Conservation (phyloP, 1,140 invertebrate species). For the Dysdera silvatica region DNA sequence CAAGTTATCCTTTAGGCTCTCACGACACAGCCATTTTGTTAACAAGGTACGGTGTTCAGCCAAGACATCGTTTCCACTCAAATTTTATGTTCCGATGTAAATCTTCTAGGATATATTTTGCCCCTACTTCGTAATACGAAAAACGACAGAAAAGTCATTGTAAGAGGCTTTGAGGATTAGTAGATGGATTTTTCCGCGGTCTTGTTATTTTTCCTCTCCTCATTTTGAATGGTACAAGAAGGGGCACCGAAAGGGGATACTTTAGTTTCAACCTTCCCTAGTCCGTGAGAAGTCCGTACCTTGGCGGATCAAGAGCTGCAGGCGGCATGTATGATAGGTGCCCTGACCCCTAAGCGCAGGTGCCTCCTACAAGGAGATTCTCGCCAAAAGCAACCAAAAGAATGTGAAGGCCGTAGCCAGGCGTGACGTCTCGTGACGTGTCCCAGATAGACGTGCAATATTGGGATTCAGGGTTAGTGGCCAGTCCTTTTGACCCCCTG, state of each 20-base stretch:
- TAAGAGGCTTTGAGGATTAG: background rate
- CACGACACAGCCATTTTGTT: constrained; percentile 66
- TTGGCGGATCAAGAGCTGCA: background rate
- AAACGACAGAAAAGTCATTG: background rate
- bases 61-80: background rate
- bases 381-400: background rate
- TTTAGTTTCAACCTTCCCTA: background rate
- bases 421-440: background rate
- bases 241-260: background rate
- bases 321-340: no score
- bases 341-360: no score
- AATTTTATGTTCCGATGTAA: background rate
- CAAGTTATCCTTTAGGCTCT: constrained; percentile 57
- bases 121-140: background rate
- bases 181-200: background rate
- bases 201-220: background rate
- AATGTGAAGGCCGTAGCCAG: background rate
- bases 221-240: background rate
- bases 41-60: constrained; percentile 52
- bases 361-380: background rate
- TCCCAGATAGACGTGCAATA: background rate
- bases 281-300: background rate
- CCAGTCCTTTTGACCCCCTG: no score
- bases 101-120: background rate
- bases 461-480: no score